These are phyloP conservation scores for Hipparchia semele DNA, from an alignment of 2,888 invertebrate species.

Conservation along the genomic window DNA sequence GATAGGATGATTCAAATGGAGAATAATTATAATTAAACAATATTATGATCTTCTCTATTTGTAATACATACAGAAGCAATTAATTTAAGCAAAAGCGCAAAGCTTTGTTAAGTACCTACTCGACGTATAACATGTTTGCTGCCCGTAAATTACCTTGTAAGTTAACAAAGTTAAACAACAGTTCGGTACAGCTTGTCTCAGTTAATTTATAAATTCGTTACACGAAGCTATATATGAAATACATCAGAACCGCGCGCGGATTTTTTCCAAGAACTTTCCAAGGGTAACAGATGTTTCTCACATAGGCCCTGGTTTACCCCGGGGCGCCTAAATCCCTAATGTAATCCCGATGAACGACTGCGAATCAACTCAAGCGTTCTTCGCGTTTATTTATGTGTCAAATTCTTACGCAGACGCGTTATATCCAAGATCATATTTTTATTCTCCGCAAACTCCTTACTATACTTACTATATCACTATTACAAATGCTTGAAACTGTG, in stretches of 20 bases:
- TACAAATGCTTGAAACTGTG: too few species aligned
- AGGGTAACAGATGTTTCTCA: conserved; percentile 79
- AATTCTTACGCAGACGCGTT: conserved; percentile 74
- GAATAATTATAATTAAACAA: not conserved
- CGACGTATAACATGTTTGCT: conserved; percentile 20
- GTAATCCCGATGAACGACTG: conserved; percentile 76
- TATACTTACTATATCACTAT: too few species aligned
- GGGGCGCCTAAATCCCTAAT: conserved; percentile 72
- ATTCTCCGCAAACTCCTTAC: conserved; percentile 50
- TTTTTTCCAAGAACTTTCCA: conserved; percentile 60
- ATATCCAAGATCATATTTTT: conserved; percentile 69
- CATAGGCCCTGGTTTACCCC: conserved; percentile 57
- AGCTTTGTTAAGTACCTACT: conserved; percentile 8
- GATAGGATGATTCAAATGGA: not conserved
- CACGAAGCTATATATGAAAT: conserved; percentile 24
- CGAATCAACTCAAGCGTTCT: conserved; percentile 70
- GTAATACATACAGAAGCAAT: conserved; percentile 7
- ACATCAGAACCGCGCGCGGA: conserved; percentile 37
- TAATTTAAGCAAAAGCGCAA: conserved; percentile 19
- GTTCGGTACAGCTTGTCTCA: conserved; percentile 29
- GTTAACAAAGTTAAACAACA: conserved; percentile 26
- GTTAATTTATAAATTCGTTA: conserved; percentile 31
- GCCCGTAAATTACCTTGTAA: conserved; percentile 27
- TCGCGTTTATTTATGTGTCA: conserved; percentile 81
- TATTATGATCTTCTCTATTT: conserved; percentile 3